Base-by-base conservation (phyloP, 2,113 vertebrate genomes). In the Melanostigma gelatinosum region DNA sequence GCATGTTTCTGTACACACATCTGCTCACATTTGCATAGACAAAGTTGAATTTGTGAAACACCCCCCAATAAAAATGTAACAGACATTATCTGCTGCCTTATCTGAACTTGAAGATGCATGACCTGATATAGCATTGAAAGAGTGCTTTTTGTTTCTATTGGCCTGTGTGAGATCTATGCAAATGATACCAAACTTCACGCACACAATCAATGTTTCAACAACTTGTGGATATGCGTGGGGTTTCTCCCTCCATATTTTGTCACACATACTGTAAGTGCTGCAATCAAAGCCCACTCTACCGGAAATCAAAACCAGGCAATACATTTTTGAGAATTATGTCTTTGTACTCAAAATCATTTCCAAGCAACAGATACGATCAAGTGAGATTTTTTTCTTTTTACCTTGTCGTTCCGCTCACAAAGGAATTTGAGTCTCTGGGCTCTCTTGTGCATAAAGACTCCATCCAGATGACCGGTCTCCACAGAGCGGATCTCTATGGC, bases 361-460 rank as follows among this genome's bases (percentile, higher is more conserved):
- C 6, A 15, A 63, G 18, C 6, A 42, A 18, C 6, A 46, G 5
- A 10, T 32, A 16, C 1, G 29, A 48, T 61, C 22, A 27, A 15
- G 16, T 29, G 24, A 55, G 13, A 24, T 1, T 40, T 40, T 93
- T 10, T 8, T 10, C 24, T 9, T 46, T 11, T 74, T 94, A 98
- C 98, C 98, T 99, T 99, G 96, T 99, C 98, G 76, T 99, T 99
- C 88, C 98, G 96, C 95, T 99, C 98, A 93, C 98, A 99, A 84
- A 99, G 96, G 95, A 99, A 99, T 93, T 99, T 99, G 89, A 99
- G 96, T 92, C 98, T 96, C 95, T 99, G 98, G 89, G 98, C 98
- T 96, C 98, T 94, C 94, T 99, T 99, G 96, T 99, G 98, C 98
- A 99, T 99, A 95, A 99, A 99, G 92, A 99, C 98, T 85, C 98